phyloP scores from a whole-genome alignment of 2,888 invertebrate genomes.

The Philereme transversata region DNA sequence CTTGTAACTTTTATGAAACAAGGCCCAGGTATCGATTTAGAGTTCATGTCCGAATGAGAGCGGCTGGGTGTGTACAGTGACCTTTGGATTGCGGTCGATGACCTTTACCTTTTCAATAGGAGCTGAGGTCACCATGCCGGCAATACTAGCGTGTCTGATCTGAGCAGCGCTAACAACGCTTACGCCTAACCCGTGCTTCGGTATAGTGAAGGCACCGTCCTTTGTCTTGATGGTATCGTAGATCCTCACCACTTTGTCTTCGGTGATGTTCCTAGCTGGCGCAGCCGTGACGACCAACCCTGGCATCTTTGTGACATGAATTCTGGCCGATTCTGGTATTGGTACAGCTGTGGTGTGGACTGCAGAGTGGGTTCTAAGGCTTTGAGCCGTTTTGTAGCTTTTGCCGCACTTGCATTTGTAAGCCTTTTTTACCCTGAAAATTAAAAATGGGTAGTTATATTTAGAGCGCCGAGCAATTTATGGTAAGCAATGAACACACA shows the following conservation, averaged over 20 bases:
- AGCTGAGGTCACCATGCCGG: constrained; percentile 12
- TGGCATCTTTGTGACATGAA: constrained; percentile 53
- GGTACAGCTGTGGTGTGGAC: constrained; percentile 30
- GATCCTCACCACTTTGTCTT: constrained; percentile 71
- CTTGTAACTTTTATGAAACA: constrained; percentile 11
- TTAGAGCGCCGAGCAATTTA: too few species aligned
- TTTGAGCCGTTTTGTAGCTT: constrained; percentile 92
- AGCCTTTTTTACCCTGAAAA: constrained; percentile 88
- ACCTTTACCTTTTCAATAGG: constrained; percentile 66
- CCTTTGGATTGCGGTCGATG: constrained; percentile 62
- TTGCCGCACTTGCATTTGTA: constrained; percentile 94
- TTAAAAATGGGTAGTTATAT: too few species aligned
- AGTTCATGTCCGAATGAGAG: constrained; percentile 49
- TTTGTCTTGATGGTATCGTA: constrained; percentile 72
- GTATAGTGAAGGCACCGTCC: constrained; percentile 65
- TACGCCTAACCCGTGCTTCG: constrained; percentile 68
- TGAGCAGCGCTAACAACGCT: constrained; percentile 34
- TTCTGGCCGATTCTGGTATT: constrained; percentile 34
- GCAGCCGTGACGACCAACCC: constrained; percentile 74
- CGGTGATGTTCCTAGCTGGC: constrained; percentile 54
- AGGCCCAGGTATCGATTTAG: constrained; percentile 3
- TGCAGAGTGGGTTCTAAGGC: constrained; percentile 88
- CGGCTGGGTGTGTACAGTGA: constrained; percentile 59
- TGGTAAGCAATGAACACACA: too few species aligned
- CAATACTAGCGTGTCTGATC: constrained; percentile 40